phyloP scores from a whole-genome alignment of 2,113 vertebrate genomes.

The Lepus timidus region DNA sequence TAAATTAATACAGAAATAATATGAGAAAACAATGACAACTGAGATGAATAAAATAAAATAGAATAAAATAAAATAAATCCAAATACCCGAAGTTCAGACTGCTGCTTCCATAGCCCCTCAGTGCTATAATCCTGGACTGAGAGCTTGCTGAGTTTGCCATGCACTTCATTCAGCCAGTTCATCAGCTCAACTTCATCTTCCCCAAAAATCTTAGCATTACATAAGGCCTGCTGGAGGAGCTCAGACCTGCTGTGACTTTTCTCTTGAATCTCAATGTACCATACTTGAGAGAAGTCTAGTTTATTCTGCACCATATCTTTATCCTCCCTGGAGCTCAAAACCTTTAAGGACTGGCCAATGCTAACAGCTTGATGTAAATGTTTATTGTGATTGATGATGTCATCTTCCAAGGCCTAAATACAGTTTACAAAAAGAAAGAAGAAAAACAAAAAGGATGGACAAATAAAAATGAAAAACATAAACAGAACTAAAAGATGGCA shows the following conservation, averaged over 20 bases:
- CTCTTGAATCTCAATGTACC: constrained; percentile 96
- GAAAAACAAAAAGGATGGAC: constrained; percentile 83
- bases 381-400: constrained; percentile 94
- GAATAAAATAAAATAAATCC: constrained; percentile 84
- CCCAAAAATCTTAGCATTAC: constrained; percentile 97
- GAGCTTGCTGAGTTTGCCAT: constrained; percentile 91
- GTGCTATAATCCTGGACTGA: constrained; percentile 92
- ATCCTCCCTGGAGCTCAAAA: constrained; percentile 96
- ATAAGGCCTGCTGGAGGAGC: constrained; percentile 95
- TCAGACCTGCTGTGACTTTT: constrained; percentile 93
- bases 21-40: constrained; percentile 64
- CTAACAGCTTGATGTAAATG: constrained; percentile 95
- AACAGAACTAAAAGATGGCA: constrained; percentile 79
- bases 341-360: constrained; percentile 94
- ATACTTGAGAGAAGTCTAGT: constrained; percentile 93
- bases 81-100: constrained; percentile 95
- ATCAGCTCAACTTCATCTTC: constrained; percentile 98
- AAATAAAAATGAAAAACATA: constrained; percentile 84
- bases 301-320: constrained; percentile 96
- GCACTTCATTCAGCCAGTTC: constrained; percentile 97
- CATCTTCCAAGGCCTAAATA: constrained; percentile 95
- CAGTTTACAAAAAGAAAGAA: constrained; percentile 80
- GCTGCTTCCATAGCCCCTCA: constrained; percentile 92
- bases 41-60: not conserved
- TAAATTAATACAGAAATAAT: constrained; percentile 64